Base-by-base conservation (phyloP, 35 echinoderm and acorn worm species). In the Anneissia japonica region DNA sequence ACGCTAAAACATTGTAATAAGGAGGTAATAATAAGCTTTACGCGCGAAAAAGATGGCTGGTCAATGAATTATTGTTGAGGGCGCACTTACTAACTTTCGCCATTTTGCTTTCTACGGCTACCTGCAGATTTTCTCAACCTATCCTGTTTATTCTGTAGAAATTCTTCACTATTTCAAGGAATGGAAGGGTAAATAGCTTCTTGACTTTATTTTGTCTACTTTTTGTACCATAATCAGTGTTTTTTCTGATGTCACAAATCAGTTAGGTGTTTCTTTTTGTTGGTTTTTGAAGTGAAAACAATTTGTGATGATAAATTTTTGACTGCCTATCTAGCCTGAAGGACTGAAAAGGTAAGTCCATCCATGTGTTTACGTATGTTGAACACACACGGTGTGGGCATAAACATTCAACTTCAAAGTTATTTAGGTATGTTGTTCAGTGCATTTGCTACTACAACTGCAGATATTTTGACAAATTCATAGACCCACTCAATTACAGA, bases 121-220 rank as follows among this genome's bases (percentile, higher is more conserved):
- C 51, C 51, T 64, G 51, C 51, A 64, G 51, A 64, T 64, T 64
- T 64, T 64, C 51, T 64, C 7, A 64, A 26, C 51, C 51, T 64
- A 64, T 64, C 51, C 51, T 64, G 51, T 64, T n/a, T 19, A 6
- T 64, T 64, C 51, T 64, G 51, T 64, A 64, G 51, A 64, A 9
- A 64, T 64, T 64, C 51, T 64, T 64, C 51, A 64, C 51, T 64
- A 64, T 64, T 64, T 64, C 51, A 64, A 64, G 51, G 51, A 64
- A 64, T 64, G 51, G 51, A 64, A 23, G 51, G 51, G 51, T 64
- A 64, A 64, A 64, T 64, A 64, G 51, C 7, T 16, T 26, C 11
- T 12, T 64, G 26, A 64, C 11, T 64, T 64, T 12, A 64, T 64
- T 64, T 23, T 64, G 9, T 23, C 1, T 64, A 64, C 26, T 9